Base-by-base conservation (phyloP, 2,797 vertebrate species). In the Mionectes olivaceus region DNA sequence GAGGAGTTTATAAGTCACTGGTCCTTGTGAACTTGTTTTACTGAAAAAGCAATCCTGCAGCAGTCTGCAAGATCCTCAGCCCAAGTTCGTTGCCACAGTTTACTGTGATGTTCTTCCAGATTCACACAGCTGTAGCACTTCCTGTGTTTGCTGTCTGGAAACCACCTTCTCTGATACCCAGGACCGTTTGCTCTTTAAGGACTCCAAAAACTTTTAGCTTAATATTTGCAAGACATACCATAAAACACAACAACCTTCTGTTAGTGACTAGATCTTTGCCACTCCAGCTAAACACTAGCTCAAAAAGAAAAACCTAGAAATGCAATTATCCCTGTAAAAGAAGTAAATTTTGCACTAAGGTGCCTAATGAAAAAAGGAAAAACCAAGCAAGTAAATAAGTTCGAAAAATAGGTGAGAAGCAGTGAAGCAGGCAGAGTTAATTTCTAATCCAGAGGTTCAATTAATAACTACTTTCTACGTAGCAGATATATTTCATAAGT, bases 91-190 rank as follows among this genome's bases (percentile, higher is more conserved):
- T 80, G 52, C 67, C 87, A 56, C 46, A 32, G 44, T 82, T 92
- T 60, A 71, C 71, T 49, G 16, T 50, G 76, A 83, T 92, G 71
- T 85, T 71, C 60, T 85, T 93, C 79, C 89, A 94, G 52, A 89
- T 14, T 13, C 56, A 83, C 33, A 35, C 89, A 92, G 91, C 89
- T 92, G 94, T 18, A 80, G 71, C 22, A 1, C 33, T 92, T 94
- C 92, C 81, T 85, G 81, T 49, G 59, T 27, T 67, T 76, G 55
- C 68, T 74, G 25, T 64, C 56, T 95, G 87, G 89, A 93, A 96
- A 93, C 3, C 82, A 96, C 93, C 82, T 91, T 89, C 71, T 49
- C 56, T 7, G 1, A 39, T 11, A 77, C 52, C 32, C 89, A 49
- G 49, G 23, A 7, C 47, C 41, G 13, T 5, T 39, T 1, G 1